Evolutionary conservation across 2,113 vertebrate genomes (phyloP).

Genomic region (Hipposideros armiger): DNA sequence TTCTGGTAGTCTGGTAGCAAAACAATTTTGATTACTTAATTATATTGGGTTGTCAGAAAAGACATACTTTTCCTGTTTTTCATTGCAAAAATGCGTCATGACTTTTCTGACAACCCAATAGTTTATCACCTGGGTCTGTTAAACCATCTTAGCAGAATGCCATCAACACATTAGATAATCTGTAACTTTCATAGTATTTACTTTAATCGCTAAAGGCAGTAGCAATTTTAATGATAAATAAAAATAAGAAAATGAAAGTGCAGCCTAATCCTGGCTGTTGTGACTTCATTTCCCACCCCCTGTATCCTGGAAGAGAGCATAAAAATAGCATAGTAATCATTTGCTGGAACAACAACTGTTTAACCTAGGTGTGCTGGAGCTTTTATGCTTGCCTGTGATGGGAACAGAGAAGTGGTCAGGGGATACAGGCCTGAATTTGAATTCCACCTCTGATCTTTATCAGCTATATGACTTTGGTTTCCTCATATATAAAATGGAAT

Average conservation of each 20-base stretch:
- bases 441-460: conserved; percentile 8
- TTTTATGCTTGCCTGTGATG: conserved; percentile 32
- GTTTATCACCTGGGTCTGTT: conserved; percentile 74
- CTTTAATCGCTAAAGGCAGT: conserved; percentile 71
- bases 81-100: too few relatives aligned
- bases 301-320: conserved; percentile 57
- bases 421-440: not conserved
- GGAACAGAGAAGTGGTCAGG: not conserved
- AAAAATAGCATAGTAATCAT: conserved; percentile 76
- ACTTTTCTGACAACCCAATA: not conserved
- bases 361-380: not conserved
- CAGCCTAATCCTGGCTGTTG: conserved; percentile 39
- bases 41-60: not conserved
- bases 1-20: not conserved
- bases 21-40: conserved; percentile 46
- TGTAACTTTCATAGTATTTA: conserved; percentile 71
- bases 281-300: conserved; percentile 65
- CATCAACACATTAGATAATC: conserved; percentile 72
- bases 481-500: not conserved
- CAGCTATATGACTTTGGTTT: not conserved
- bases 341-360: conserved; percentile 59
- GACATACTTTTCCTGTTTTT: too few relatives aligned
- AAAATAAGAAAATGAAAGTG: conserved; percentile 14
- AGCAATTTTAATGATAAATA: conserved; percentile 76
- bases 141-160: conserved; percentile 70